Evolutionary conservation across 2,113 vertebrate species (phyloP), one percentile per base, ranked within the genome.

Genomic region (Callospermophilus lateralis): DNA sequence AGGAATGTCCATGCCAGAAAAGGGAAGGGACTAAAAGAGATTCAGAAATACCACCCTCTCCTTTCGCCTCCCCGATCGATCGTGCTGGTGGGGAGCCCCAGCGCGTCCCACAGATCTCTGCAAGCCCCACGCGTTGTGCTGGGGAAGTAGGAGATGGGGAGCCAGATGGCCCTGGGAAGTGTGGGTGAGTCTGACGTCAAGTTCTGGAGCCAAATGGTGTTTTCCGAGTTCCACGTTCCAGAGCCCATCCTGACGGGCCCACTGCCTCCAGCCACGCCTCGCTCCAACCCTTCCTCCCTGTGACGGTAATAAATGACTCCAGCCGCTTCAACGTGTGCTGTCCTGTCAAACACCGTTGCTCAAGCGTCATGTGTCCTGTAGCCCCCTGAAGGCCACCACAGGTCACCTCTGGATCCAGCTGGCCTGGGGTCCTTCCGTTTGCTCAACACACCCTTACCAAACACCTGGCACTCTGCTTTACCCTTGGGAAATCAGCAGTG

Each of bases 161-260:
- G 78, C 86, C 95, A 97, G 94, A 96, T 81, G 97, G 95, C 78
- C 85, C n/a, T 61, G 70, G 94, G 53, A 90, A 95, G 93, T 68
- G 97, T 91, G 83, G 97, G 95, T 7, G 88, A 85, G 79, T 63
- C 83, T 77, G 73, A 97, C n/a, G 61, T 95, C 95, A 96, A 53
- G 73, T 39, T 58, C 45, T 53, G 39, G 68, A 95, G 67, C 95
- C 94, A 95, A 93, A 95, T 84, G 96, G 89, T 84, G 74, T 83
- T 97, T 97, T 95, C 97, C 17, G 30, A 86, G 42, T 79, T 79
- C 81, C 34, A 12, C 51, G 70, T 94, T 81, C 63, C 45, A 48
- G 68, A 88, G 39, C 6, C 61, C 73, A 34, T 55, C 53, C 39
- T 28, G 28, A 86, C 0, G 6, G 72, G 77, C 45, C 83, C 39